A percentile compares a stretch with the other conserved stretches of the same genome.
These are phyloP conservation scores for Desoria tigrina DNA, from an alignment of 2,888 invertebrate genomes.

Conservation along the genomic window DNA sequence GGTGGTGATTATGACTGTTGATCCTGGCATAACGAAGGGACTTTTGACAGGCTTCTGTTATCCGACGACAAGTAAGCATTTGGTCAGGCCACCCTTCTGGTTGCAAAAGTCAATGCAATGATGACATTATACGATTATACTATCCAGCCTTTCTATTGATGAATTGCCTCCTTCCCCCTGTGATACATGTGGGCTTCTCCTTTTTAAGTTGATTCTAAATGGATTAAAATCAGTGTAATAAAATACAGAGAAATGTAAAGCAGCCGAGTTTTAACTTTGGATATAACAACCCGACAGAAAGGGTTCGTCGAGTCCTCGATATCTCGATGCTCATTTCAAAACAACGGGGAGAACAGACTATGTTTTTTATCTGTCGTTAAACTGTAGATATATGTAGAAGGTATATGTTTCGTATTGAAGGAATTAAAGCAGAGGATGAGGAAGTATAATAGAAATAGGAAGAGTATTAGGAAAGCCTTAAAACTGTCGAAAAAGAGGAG, in stretches of 20 bases:
- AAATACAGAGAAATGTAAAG: slow-evolving; percentile 1
- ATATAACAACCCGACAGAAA: too few species aligned
- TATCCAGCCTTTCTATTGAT: slow-evolving; percentile 6
- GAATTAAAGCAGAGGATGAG: too few species aligned
- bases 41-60: slow-evolving; percentile 38
- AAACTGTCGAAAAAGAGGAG: too few species aligned
- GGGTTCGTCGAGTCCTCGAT: too few species aligned
- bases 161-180: slow-evolving; percentile 2
- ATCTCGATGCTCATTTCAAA: too few species aligned
- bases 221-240: slow-evolving; percentile 23
- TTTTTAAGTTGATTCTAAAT: slow-evolving; percentile 3
- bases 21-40: slow-evolving; percentile 33
- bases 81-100: slow-evolving; percentile 18
- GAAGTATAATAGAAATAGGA: too few species aligned
- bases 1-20: slow-evolving; percentile 14
- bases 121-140: slow-evolving; percentile 22
- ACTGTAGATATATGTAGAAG: too few species aligned
- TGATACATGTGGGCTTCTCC: slow-evolving; percentile 3
- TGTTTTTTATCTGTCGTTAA: too few species aligned
- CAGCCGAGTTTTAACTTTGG: too few species aligned
- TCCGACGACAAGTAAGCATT: slow-evolving; percentile 13
- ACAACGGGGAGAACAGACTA: too few species aligned
- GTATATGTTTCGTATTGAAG: too few species aligned
- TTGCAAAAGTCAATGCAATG: slow-evolving; percentile 12
- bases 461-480: too few species aligned